A percentile compares a stretch with the other conserved stretches of the same genome.
These are phyloP conservation scores for Odontamblyopus lacepedii DNA, from an alignment of 2,797 vertebrate species.

Conservation along the genomic window DNA sequence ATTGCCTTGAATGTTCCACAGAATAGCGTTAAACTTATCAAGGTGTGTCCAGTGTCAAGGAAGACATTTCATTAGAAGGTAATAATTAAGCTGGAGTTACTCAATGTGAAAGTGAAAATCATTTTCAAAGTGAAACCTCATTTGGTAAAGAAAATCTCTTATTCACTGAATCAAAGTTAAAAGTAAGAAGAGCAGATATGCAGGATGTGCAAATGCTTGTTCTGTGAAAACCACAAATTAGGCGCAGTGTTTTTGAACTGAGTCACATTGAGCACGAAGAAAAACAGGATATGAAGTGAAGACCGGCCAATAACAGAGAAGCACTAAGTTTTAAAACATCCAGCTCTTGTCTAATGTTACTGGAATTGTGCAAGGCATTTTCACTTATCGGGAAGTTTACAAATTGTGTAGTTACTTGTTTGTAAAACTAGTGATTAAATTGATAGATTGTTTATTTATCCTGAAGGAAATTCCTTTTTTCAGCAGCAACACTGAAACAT, in stretches of 20 bases:
- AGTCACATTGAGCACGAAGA: conserved; percentile 52
- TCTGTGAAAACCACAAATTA: conserved; percentile 16
- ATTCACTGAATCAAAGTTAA: neutral
- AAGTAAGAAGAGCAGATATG: neutral
- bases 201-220: neutral
- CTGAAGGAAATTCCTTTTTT: too few species aligned
- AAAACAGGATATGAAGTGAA: conserved; percentile 61
- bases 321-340: conserved; percentile 43
- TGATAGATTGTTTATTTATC: too few species aligned
- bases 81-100: neutral
- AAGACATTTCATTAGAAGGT: neutral
- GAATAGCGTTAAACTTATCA: neutral
- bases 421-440: too few species aligned
- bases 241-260: conserved; percentile 17
- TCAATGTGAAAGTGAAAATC: conserved; percentile 2
- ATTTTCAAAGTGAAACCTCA: neutral
- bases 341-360: conserved; percentile 3
- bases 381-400: neutral
- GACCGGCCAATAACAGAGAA: conserved; percentile 34
- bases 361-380: neutral
- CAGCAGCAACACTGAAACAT: too few species aligned
- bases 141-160: neutral
- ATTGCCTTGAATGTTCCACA: too few species aligned
- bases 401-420: neutral
- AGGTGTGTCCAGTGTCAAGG: too few species aligned